A percentile compares a stretch with the other conserved stretches of the same genome.
Conservation (phyloP, 2,888 invertebrate species). For the Ectropis crepuscularia region DNA sequence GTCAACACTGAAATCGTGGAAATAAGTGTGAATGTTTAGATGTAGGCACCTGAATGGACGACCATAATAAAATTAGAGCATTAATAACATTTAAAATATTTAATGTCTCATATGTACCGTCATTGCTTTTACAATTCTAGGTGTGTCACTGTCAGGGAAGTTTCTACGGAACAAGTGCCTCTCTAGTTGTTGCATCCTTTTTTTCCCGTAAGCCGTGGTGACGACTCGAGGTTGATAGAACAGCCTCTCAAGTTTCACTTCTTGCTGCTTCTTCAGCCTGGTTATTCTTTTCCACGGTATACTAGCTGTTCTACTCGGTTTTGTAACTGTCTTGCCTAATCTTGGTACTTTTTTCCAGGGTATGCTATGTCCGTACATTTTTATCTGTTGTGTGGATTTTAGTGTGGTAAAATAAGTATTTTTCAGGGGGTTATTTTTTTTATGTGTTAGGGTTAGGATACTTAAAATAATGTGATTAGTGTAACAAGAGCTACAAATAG, state of each 20-base stretch:
- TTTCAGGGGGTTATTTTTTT: neutral
- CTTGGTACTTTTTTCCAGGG: slow-evolving; percentile 43
- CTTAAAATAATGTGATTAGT: too few species aligned
- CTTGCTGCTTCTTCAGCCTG: slow-evolving; percentile 2
- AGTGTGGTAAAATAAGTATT: neutral
- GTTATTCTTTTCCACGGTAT: slow-evolving; percentile 27
- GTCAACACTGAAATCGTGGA: too few species aligned
- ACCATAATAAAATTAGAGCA: neutral
- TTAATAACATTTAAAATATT: slow-evolving; percentile 9
- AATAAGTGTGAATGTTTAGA: too few species aligned
- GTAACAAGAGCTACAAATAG: too few species aligned
- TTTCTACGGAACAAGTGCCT: slow-evolving; percentile 60
- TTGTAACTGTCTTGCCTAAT: too few species aligned
- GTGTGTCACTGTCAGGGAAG: slow-evolving; percentile 42
- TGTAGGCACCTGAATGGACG: too few species aligned
- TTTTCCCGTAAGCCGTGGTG: slow-evolving; percentile 46
- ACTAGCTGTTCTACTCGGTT: neutral
- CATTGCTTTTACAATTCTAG: slow-evolving; percentile 48
- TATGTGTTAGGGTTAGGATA: too few species aligned
- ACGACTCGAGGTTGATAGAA: slow-evolving; percentile 38
- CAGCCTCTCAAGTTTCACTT: slow-evolving; percentile 39
- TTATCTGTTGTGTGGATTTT: slow-evolving; percentile 4
- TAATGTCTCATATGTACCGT: slow-evolving; percentile 17
- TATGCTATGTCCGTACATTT: slow-evolving; percentile 63
- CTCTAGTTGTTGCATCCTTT: slow-evolving; percentile 54